These are phyloP conservation scores for Smittia aterrima DNA, from an alignment of 2,888 invertebrate species.

Conservation along the genomic window DNA sequence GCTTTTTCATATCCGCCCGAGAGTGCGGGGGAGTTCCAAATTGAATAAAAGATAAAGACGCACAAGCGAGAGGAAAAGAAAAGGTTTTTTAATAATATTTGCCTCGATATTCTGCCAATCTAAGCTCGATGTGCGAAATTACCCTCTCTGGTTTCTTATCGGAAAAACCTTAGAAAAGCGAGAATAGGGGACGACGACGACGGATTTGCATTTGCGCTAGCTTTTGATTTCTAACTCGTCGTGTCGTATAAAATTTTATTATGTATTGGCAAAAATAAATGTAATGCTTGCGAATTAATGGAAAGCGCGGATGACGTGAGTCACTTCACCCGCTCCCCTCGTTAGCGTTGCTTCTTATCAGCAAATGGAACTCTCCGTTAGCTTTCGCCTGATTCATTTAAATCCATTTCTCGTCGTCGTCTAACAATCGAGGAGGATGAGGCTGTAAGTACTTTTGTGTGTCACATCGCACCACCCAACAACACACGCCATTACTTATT, in stretches of 20 bases:
- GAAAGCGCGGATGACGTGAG: not conserved
- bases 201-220: not conserved
- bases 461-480: not conserved
- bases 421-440: not conserved
- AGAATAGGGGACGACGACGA: not conserved
- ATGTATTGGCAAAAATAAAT: slow-evolving; percentile 30
- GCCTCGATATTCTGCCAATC: slow-evolving; percentile 22
- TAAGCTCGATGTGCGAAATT: slow-evolving; percentile 15
- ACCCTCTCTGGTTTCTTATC: not conserved
- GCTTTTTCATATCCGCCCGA: slow-evolving; percentile 34
- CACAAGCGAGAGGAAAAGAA: not conserved
- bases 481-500: slow-evolving; percentile 33
- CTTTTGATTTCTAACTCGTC: slow-evolving; percentile 1
- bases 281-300: slow-evolving; percentile 34
- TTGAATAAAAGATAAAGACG: slow-evolving; percentile 31
- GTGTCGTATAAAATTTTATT: slow-evolving; percentile 32
- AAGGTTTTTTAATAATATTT: slow-evolving; percentile 32
- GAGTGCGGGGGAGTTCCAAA: slow-evolving; percentile 1
- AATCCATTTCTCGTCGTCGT: slow-evolving; percentile 30
- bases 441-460: slow-evolving; percentile 6
- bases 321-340: not conserved
- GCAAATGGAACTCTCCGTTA: slow-evolving; percentile 21
- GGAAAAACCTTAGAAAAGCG: not conserved
- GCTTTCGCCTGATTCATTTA: slow-evolving; percentile 32
- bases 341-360: slow-evolving; percentile 2